Conservation (phyloP, 2,797 vertebrate species). For the Falco peregrinus region DNA sequence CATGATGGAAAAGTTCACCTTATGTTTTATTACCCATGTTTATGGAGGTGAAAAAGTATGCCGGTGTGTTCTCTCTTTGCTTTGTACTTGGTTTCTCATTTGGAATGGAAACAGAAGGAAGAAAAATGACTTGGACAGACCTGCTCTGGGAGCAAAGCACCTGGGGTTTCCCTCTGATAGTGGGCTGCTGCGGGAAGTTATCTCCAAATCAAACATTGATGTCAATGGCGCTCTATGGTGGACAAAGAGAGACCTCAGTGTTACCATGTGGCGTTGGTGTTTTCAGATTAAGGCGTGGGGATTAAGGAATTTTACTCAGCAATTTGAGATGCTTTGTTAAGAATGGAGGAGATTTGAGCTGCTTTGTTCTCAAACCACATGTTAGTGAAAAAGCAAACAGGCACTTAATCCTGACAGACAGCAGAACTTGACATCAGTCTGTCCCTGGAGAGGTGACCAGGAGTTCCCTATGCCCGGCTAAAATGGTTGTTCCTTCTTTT, state of each 20-base stretch:
- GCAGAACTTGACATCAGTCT: constrained; percentile 89
- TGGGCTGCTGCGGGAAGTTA: constrained; percentile 1
- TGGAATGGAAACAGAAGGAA: constrained; percentile 14
- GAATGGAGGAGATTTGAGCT: constrained; percentile 80
- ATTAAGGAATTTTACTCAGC: constrained; percentile 85
- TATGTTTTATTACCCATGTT: background rate
- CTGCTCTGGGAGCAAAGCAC: constrained; percentile 20
- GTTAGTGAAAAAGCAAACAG: constrained; percentile 86
- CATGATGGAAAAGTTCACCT: background rate
- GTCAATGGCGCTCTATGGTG: background rate
- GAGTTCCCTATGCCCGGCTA: constrained; percentile 57
- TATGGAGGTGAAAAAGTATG: background rate
- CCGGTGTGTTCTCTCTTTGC: background rate
- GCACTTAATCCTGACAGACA: constrained; percentile 91
- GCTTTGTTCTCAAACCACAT: constrained; percentile 86
- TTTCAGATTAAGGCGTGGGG: constrained; percentile 81
- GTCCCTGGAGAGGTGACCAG: constrained; percentile 81
- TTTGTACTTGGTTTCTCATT: background rate
- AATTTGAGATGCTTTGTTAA: constrained; percentile 86
- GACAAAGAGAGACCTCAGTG: constrained; percentile 64
- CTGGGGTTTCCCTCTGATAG: constrained; percentile 51
- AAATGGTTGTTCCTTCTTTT: constrained; percentile 58
- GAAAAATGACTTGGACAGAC: background rate
- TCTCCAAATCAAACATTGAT: background rate
- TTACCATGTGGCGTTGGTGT: constrained; percentile 60